phyloP scores from a whole-genome alignment of 2,113 vertebrate genomes.

The Stictonetta naevosa region DNA sequence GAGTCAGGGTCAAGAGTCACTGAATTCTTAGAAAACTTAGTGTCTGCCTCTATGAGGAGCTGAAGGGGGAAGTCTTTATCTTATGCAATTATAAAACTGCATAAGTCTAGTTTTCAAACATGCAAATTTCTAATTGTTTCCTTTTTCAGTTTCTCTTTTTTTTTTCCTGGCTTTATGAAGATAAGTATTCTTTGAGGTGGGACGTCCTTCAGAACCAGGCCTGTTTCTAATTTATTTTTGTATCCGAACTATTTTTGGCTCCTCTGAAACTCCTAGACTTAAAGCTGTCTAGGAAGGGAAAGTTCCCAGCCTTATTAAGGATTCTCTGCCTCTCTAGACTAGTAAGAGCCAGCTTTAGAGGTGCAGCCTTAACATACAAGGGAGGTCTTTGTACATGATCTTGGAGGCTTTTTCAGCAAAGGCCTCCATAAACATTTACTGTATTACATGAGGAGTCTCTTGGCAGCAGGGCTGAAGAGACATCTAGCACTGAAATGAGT shows the following conservation, averaged over 20 bases:
- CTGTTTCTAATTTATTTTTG: slow-evolving; percentile 6
- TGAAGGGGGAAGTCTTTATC: background rate
- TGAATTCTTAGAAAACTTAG: slow-evolving; percentile 21
- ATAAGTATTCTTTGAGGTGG: background rate
- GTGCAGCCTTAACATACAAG: background rate
- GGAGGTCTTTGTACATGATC: background rate
- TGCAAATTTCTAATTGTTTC: background rate
- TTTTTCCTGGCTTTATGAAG: background rate
- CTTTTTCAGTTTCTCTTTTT: background rate
- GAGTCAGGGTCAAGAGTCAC: background rate
- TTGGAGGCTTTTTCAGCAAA: background rate
- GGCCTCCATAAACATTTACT: background rate
- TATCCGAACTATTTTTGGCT: background rate
- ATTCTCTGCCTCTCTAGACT: background rate
- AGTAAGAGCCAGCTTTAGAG: background rate
- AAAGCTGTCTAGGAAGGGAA: background rate
- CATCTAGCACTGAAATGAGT: background rate
- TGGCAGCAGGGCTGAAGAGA: background rate
- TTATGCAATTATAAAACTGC: background rate
- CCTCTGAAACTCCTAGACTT: background rate
- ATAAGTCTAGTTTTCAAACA: background rate
- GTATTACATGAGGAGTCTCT: background rate
- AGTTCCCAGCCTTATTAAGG: background rate
- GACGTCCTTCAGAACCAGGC: background rate
- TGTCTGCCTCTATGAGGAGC: background rate